Conservation (phyloP, 2,888 invertebrate genomes). For the Harpagoxenus sublaevis region DNA sequence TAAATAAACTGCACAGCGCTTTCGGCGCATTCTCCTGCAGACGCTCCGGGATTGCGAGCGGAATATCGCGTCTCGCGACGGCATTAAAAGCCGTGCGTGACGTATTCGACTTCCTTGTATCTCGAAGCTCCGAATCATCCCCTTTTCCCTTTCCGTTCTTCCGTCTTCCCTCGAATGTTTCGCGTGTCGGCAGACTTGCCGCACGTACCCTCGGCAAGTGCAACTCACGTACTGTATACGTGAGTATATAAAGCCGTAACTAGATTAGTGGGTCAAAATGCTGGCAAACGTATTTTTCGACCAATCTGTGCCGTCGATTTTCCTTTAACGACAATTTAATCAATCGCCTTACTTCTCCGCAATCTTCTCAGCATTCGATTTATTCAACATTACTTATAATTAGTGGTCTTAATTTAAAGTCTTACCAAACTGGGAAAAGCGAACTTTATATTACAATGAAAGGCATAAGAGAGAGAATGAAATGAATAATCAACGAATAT, state of each 20-base stretch:
- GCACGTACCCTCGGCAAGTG: constrained; percentile 23
- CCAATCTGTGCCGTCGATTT: constrained; percentile 17
- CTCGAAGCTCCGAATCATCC: constrained; percentile 37
- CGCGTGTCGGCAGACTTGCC: constrained; percentile 23
- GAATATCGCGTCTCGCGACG: constrained; percentile 25
- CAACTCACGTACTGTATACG: constrained; percentile 37
- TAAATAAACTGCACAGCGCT: constrained; percentile 50
- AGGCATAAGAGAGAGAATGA: too few species aligned
- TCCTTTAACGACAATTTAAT: background rate
- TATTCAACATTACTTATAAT: background rate
- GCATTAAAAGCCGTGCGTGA: constrained; percentile 49
- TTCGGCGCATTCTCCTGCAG: background rate
- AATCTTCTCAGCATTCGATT: background rate
- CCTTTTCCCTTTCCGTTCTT: constrained; percentile 1
- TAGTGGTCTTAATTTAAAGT: background rate
- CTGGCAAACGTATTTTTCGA: constrained; percentile 13
- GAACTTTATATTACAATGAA: background rate
- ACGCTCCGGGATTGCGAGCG: background rate
- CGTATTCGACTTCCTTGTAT: constrained; percentile 46
- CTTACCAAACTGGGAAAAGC: background rate
- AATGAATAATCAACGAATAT: background rate
- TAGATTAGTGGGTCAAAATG: constrained; percentile 28
- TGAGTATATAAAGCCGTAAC: constrained; percentile 27
- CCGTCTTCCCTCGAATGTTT: background rate
- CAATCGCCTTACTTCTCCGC: background rate